Evolutionary conservation across 2,797 vertebrate genomes (phyloP).

Genomic region (Atherinosoma microstoma): DNA sequence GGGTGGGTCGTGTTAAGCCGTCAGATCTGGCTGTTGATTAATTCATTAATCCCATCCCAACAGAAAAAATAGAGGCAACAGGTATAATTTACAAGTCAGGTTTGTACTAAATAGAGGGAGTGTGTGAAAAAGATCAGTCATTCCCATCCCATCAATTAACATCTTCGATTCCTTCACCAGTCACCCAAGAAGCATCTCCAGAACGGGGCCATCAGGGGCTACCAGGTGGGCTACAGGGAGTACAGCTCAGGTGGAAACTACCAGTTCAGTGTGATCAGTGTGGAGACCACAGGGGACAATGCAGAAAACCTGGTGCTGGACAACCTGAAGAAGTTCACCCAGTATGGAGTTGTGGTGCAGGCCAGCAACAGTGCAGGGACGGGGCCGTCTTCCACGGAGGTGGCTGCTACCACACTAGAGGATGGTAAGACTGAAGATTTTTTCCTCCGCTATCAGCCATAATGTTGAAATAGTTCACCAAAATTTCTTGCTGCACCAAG

Average conservation of each 20-base stretch:
- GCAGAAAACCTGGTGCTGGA: constrained; percentile 93
- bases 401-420: constrained; percentile 94
- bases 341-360: constrained; percentile 97
- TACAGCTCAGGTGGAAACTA: constrained; percentile 95
- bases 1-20: neutral
- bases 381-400: constrained; percentile 96
- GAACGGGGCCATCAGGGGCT: constrained; percentile 95
- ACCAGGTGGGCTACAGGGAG: constrained; percentile 96
- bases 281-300: constrained; percentile 95
- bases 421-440: constrained; percentile 83
- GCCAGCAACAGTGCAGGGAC: constrained; percentile 96
- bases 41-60: neutral
- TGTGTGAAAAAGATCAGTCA: neutral
- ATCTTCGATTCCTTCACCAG: constrained; percentile 63
- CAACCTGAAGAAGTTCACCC: constrained; percentile 96
- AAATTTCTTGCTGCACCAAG: neutral
- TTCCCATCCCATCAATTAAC: neutral
- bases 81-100: neutral
- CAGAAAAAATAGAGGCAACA: neutral
- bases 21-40: neutral
- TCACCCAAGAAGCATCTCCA: constrained; percentile 94
- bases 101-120: neutral
- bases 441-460: too few species aligned
- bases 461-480: neutral
- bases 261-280: constrained; percentile 96